These are phyloP conservation scores for Sesamia nonagrioides DNA, from an alignment of 1,140 invertebrate species.

Conservation along the genomic window DNA sequence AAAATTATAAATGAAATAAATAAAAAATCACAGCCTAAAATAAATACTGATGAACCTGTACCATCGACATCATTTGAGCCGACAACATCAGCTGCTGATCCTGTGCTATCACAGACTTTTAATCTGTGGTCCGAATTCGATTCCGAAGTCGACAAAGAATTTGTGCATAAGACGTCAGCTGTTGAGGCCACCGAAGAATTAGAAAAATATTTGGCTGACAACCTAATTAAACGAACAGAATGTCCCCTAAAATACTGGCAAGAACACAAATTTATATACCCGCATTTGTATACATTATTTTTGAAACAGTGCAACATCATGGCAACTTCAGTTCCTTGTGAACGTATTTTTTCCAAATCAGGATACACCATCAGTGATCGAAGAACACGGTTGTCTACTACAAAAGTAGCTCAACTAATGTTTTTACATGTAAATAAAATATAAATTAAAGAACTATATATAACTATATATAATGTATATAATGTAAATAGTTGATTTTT, in stretches of 20 bases:
- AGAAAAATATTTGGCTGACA: conserved; percentile 29
- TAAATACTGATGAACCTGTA: not conserved
- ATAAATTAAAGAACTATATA: too few relatives aligned
- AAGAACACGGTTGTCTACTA: too few relatives aligned
- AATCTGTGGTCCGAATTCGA: too few relatives aligned
- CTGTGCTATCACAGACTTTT: not conserved
- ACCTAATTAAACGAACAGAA: conserved; percentile 11
- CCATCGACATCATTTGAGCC: conserved; percentile 7
- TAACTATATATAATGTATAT: too few relatives aligned
- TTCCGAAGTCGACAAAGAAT: conserved; percentile 1
- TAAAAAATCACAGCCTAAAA: not conserved
- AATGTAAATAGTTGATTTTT: too few relatives aligned
- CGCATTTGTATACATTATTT: conserved; percentile 40
- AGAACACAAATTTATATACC: conserved; percentile 47
- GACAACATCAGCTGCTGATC: not conserved
- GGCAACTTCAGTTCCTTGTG: conserved; percentile 52
- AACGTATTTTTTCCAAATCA: conserved; percentile 46
- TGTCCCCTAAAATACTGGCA: conserved; percentile 52
- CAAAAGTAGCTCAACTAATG: too few relatives aligned
- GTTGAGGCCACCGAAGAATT: conserved; percentile 9
- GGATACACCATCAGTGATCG: conserved; percentile 9
- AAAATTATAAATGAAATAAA: conserved; percentile 19
- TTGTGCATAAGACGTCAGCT: not conserved
- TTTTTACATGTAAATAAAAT: not conserved
- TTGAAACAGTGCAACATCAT: conserved; percentile 39